phyloP scores from a whole-genome alignment of 1,140 invertebrate species.

The Lethrus apterus region DNA sequence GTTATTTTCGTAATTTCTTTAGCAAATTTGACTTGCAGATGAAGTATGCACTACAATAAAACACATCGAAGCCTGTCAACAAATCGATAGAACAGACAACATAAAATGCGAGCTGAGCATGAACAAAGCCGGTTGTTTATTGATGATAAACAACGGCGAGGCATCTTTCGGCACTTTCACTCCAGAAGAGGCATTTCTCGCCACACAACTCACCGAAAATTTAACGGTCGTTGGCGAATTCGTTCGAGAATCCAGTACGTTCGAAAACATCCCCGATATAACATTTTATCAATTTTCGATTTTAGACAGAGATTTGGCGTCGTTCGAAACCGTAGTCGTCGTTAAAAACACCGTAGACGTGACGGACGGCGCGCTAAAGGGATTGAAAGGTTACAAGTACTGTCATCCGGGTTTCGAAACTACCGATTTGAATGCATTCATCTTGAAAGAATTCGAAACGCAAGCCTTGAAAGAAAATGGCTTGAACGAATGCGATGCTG shows the following conservation, averaged over 20 bases:
- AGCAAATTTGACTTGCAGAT: slow-evolving; percentile 1
- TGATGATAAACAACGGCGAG: slow-evolving; percentile 22
- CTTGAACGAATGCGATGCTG: slow-evolving; percentile 17
- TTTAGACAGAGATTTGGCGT: too few relatives aligned
- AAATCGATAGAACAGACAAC: neutral
- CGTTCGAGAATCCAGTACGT: slow-evolving; percentile 9
- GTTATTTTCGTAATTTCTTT: too few relatives aligned
- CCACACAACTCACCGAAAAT: slow-evolving; percentile 4
- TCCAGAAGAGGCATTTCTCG: slow-evolving; percentile 23
- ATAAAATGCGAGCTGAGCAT: neutral
- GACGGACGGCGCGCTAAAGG: slow-evolving; percentile 41
- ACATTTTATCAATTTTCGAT: slow-evolving; percentile 30
- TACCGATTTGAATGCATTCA: slow-evolving; percentile 48
- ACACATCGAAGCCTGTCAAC: neutral
- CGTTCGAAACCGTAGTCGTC: slow-evolving; percentile 48
- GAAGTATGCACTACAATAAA: neutral
- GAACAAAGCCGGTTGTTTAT: slow-evolving; percentile 19
- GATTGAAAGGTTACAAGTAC: slow-evolving; percentile 45
- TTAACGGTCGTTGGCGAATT: slow-evolving; percentile 22
- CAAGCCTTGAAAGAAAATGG: slow-evolving; percentile 32
- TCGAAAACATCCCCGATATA: slow-evolving; percentile 7
- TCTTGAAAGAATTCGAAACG: slow-evolving; percentile 52
- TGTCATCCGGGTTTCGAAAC: slow-evolving; percentile 56
- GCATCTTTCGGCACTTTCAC: slow-evolving; percentile 20
- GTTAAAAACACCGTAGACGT: slow-evolving; percentile 39